Percentiles rank a stretch among this genome's conserved stretches.
phyloP scores from a whole-genome alignment of 2,888 invertebrate genomes.

The Drosophila maculinotata region DNA sequence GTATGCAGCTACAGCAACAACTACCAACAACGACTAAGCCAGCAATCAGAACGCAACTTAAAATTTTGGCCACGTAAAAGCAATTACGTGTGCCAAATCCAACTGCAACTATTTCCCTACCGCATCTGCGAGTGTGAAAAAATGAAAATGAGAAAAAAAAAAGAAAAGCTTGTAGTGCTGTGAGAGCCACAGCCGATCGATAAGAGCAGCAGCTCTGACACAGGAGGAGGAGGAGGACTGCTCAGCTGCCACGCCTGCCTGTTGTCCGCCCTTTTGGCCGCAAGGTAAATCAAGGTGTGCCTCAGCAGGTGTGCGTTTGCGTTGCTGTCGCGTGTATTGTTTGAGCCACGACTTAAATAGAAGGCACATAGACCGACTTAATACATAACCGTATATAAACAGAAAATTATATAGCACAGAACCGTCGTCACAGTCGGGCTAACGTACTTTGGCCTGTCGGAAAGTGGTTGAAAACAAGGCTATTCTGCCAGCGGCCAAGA shows the following conservation, averaged over 20 bases:
- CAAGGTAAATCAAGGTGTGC: slow-evolving; percentile 75
- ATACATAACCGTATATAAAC: slow-evolving; percentile 40
- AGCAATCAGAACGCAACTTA: slow-evolving; percentile 37
- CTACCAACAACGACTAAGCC: slow-evolving; percentile 9
- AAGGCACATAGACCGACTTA: slow-evolving; percentile 40
- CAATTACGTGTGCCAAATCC: slow-evolving; percentile 55
- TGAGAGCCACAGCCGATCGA: slow-evolving; percentile 58
- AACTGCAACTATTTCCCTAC: slow-evolving; percentile 43
- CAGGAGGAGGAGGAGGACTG: slow-evolving; percentile 28
- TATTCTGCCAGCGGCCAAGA: slow-evolving; percentile 55
- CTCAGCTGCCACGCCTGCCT: slow-evolving; percentile 32
- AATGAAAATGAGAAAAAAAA: slow-evolving; percentile 13
- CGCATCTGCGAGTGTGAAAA: slow-evolving; percentile 27
- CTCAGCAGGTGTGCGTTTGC: slow-evolving; percentile 49
- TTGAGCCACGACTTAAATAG: slow-evolving; percentile 40
- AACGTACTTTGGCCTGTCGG: slow-evolving; percentile 64
- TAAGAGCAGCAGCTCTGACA: slow-evolving; percentile 37
- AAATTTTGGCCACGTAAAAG: slow-evolving; percentile 52
- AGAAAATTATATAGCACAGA: slow-evolving; percentile 67
- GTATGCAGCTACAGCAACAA: slow-evolving; percentile 6
- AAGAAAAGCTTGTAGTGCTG: slow-evolving; percentile 24
- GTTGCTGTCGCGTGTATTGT: slow-evolving; percentile 24
- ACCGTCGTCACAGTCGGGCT: slow-evolving; percentile 48
- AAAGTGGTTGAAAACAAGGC: slow-evolving; percentile 78
- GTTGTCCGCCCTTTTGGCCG: slow-evolving; percentile 12